Evolutionary conservation across 2,888 invertebrate species (phyloP).

Genomic region (Iselma pallidipennis): DNA sequence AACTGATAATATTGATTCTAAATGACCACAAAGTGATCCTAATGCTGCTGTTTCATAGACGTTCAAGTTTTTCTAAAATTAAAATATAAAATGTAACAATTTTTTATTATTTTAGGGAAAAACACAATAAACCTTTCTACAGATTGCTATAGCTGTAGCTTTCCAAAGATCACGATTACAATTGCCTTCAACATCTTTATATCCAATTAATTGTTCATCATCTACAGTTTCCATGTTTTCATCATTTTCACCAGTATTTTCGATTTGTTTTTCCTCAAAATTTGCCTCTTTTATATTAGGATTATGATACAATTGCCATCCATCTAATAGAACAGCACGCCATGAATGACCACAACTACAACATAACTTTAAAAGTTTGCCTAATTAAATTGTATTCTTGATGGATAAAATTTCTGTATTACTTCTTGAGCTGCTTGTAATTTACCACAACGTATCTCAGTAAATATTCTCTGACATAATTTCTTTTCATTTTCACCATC

Average conservation of each 20-base stretch:
- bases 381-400: no score
- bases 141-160: constrained; percentile 66
- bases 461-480: constrained; percentile 67
- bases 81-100: constrained; percentile 4
- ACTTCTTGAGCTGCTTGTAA: constrained; percentile 79
- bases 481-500: constrained; percentile 80
- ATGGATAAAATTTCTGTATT: not conserved
- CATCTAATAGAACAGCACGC: constrained; percentile 88
- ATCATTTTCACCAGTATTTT: constrained; percentile 40
- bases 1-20: constrained; percentile 74
- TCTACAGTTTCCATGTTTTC: constrained; percentile 28
- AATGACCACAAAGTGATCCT: constrained; percentile 81
- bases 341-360: constrained; percentile 88
- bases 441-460: constrained; percentile 82
- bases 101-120: not conserved
- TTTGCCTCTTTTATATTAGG: constrained; percentile 68
- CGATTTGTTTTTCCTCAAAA: constrained; percentile 45
- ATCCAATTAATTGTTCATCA: constrained; percentile 14
- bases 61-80: constrained; percentile 59
- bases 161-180: constrained; percentile 81
- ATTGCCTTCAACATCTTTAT: constrained; percentile 72
- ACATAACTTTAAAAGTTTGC: constrained; percentile 66
- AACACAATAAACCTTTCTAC: constrained; percentile 41
- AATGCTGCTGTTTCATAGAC: constrained; percentile 69
- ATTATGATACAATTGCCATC: constrained; percentile 88